Percentiles rank a stretch among this genome's conserved stretches.
These are phyloP conservation scores for Lithophane ornitopus DNA, from an alignment of 2,888 invertebrate species.

Conservation along the genomic window DNA sequence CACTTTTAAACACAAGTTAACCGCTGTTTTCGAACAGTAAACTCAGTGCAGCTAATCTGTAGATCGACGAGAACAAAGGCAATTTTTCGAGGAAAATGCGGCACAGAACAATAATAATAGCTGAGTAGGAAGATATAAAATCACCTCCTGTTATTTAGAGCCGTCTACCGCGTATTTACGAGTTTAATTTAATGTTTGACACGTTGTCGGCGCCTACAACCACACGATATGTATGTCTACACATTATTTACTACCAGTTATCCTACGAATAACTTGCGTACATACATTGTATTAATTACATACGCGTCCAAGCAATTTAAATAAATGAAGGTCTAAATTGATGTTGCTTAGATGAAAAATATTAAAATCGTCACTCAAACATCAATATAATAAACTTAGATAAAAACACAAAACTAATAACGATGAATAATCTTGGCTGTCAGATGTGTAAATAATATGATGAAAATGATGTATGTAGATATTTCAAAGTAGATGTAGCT, in stretches of 20 bases:
- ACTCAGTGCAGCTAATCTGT: conserved; percentile 18
- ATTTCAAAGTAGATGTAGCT: conserved; percentile 1
- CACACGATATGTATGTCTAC: not conserved
- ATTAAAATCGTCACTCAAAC: not conserved
- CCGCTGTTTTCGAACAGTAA: conserved; percentile 17
- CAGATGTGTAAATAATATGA: conserved; percentile 16
- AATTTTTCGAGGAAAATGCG: conserved; percentile 46
- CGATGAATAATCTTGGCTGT: conserved; percentile 19
- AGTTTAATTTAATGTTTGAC: conserved; percentile 50
- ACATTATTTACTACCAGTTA: conserved; percentile 24
- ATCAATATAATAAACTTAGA: not conserved
- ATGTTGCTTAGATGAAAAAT: not conserved
- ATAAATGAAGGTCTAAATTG: conserved; percentile 1
- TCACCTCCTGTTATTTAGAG: conserved; percentile 41
- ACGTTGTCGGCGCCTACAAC: not conserved
- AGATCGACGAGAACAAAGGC: conserved; percentile 46
- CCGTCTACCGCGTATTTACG: conserved; percentile 48
- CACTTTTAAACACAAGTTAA: conserved; percentile 2
- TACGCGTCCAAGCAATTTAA: conserved; percentile 4
- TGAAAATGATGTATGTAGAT: conserved; percentile 12
- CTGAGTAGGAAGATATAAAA: conserved; percentile 54
- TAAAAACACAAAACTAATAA: not conserved
- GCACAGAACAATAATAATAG: conserved; percentile 33
- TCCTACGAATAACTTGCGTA: conserved; percentile 12
- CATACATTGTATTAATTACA: conserved; percentile 3